phyloP scores from a whole-genome alignment of 2,113 vertebrate species.

The Tympanuchus pallidicinctus region DNA sequence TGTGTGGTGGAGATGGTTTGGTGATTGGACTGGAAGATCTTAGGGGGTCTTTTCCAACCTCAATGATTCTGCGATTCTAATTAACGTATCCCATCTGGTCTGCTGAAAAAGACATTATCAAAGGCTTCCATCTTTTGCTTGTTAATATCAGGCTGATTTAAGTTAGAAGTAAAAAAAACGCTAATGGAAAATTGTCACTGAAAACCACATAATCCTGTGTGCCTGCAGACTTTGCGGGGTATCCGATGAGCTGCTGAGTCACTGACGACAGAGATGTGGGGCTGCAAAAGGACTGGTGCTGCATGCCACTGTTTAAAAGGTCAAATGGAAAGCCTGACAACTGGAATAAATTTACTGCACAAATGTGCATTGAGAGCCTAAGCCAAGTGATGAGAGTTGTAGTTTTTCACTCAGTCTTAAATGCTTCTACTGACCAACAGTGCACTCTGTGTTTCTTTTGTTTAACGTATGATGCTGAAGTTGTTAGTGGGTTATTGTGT shows the following conservation, averaged over 20 bases:
- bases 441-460: neutral
- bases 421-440: neutral
- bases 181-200: neutral
- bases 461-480: neutral
- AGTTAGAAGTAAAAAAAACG: neutral
- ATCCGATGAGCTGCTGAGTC: neutral
- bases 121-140: conserved; percentile 3
- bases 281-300: neutral
- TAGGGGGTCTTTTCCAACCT: too few species aligned
- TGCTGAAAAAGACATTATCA: neutral
- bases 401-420: neutral
- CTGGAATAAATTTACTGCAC: neutral
- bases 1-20: too few species aligned
- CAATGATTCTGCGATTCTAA: neutral
- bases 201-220: neutral
- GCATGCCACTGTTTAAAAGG: neutral
- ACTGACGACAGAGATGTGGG: neutral
- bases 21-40: too few species aligned
- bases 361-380: neutral
- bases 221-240: neutral
- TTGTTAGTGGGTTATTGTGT: fast-evolving
- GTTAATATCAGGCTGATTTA: neutral
- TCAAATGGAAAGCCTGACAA: conserved; percentile 15
- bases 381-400: neutral
- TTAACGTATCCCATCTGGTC: neutral